Percentiles rank a stretch among this genome's conserved stretches.
These are phyloP conservation scores for Gandaritis pyraliata DNA, from an alignment of 2,888 invertebrate species.

Conservation along the genomic window DNA sequence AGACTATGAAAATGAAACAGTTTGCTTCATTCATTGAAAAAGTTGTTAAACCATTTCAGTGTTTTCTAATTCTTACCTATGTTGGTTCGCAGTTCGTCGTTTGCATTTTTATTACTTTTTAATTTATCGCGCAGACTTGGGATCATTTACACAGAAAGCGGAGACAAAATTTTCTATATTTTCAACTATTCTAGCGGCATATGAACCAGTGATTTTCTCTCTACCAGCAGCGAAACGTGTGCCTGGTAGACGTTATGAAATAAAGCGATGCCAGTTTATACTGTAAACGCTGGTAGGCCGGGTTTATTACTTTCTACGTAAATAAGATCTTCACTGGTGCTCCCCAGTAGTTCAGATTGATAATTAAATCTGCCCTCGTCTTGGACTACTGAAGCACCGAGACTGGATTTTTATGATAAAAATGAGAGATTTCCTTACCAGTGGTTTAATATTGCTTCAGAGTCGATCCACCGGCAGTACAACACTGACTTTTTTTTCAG, in stretches of 20 bases:
- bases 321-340: slow-evolving; percentile 4
- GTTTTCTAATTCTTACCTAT: slow-evolving; percentile 29
- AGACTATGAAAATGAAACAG: background rate
- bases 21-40: slow-evolving; percentile 33
- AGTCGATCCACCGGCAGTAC: too few relatives aligned
- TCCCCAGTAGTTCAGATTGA: slow-evolving; percentile 22
- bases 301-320: background rate
- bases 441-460: slow-evolving; percentile 1
- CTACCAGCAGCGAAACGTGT: too few relatives aligned
- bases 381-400: slow-evolving; percentile 15
- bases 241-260: too few relatives aligned
- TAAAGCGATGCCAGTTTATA: background rate
- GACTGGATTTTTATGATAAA: slow-evolving; percentile 20
- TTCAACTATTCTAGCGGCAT: too few relatives aligned
- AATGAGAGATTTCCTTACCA: slow-evolving; percentile 8
- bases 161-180: too few relatives aligned
- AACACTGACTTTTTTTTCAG: too few relatives aligned
- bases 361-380: slow-evolving; percentile 29
- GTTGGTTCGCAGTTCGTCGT: slow-evolving; percentile 40
- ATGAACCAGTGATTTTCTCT: too few relatives aligned
- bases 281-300: background rate
- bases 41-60: slow-evolving; percentile 37
- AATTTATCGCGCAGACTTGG: slow-evolving; percentile 41
- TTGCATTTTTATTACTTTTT: slow-evolving; percentile 51
- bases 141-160: background rate